Conservation (phyloP, 2,888 invertebrate species). For the Latheticus oryzae region DNA sequence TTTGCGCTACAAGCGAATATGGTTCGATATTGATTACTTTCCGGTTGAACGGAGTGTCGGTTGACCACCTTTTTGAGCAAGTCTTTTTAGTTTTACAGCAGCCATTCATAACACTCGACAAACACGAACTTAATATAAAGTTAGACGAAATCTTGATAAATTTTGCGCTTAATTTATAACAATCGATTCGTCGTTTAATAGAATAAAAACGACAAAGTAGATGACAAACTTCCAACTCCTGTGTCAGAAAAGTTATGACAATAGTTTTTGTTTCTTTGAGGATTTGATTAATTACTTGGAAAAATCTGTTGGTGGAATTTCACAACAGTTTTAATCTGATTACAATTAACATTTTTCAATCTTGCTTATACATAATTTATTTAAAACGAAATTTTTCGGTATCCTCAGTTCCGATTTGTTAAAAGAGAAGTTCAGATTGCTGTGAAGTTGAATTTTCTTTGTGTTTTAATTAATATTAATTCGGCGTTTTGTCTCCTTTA, state of each 20-base stretch:
- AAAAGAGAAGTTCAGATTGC: constrained; percentile 30
- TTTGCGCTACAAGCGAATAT: no score
- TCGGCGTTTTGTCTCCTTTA: constrained; percentile 36
- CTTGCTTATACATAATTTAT: no score
- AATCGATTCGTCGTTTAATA: constrained; percentile 4
- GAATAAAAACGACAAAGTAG: constrained; percentile 3
- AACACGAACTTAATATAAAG: constrained; percentile 1
- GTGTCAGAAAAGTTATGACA: constrained; percentile 4
- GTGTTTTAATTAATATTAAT: constrained; percentile 41
- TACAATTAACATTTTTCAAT: no score
- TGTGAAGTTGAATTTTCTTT: constrained; percentile 37
- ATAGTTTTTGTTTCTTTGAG: constrained; percentile 1
- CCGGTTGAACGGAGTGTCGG: not conserved
- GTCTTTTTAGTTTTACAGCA: no score
- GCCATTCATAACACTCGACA: no score
- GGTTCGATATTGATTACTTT: no score
- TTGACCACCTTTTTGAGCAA: constrained; percentile 4
- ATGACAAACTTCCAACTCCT: constrained; percentile 1
- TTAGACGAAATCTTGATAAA: constrained; percentile 12
- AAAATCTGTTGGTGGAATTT: not conserved
- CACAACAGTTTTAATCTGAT: no score
- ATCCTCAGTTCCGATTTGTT: constrained; percentile 13
- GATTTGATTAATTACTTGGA: constrained; percentile 1
- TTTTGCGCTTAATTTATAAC: constrained; percentile 10
- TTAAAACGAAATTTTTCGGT: constrained; percentile 9